Base-by-base conservation (phyloP, 92 coral and sea anemone species). In the Umimayanthus kanabou region DNA sequence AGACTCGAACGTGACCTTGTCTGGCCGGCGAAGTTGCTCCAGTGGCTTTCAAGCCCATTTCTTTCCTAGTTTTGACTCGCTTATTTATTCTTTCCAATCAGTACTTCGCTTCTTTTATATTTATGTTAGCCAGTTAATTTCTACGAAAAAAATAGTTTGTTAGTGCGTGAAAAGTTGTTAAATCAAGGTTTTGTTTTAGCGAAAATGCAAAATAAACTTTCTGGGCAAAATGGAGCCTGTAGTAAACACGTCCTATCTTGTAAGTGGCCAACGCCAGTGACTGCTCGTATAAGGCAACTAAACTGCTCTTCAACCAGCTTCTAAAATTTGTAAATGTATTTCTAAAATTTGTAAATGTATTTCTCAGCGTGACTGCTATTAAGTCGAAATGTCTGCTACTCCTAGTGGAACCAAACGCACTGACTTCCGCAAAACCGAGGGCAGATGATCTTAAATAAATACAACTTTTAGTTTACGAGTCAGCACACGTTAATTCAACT, bases 201-300 rank as follows among this genome's bases (percentile, higher is more conserved):
- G 26, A 4, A 9, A 61, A 18, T 9, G n/a, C 26, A 61, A 61
- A 22, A 18, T 10, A 2, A 42, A 45, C 64, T 45, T 49, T 77
- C 81, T 58, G 81, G 81, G 81, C 39, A 45, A 77, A 45, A 29
- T 8, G 29, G 25, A 50, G 23, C 15, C 33, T 45, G 30, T 25
- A 40, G n/a, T 76, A 26, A 49, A 77, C 81, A 30, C 65, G 81
- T 47, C 57, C 6, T 47, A 9, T 77, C 81, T 45, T 77, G 66
- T 77, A 22, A 11, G 49, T 43, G 10, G 80, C 58, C 7, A 76
- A 0, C 14, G 43, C 14, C 13, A 14, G 16, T 22, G 37, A 58
- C 16, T 49, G 39, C 81, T 47, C 29, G 7, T 4, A 45, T 2
- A 49, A n/a, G 66, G 23, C 26, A 45, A 77, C 39, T 26, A 39